Evolutionary conservation across 2,797 vertebrate species (phyloP).

Genomic region (Lacerta viridis): DNA sequence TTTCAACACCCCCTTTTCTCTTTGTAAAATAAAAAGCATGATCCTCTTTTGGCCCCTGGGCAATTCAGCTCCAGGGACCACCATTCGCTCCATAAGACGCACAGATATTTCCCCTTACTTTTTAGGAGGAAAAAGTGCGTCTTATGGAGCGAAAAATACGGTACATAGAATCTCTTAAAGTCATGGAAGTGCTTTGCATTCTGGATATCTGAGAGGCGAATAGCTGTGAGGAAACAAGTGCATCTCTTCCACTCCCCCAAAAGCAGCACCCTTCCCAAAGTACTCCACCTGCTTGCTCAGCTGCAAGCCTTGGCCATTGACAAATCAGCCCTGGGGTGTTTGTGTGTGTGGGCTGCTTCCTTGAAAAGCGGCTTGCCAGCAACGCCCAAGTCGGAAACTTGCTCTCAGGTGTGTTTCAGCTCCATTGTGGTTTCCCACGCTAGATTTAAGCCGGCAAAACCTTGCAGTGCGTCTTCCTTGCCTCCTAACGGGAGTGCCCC

Average conservation of each 20-base stretch:
- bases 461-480: background rate
- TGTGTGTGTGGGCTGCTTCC: background rate
- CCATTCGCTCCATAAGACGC: too few species aligned
- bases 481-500: background rate
- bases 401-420: conserved; percentile 30
- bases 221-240: background rate
- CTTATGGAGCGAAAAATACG: too few species aligned
- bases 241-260: background rate
- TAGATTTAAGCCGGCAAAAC: background rate
- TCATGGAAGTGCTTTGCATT: background rate
- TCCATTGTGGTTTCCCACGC: conserved; percentile 27
- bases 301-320: background rate
- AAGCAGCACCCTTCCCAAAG: conserved; percentile 27
- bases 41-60: too few species aligned
- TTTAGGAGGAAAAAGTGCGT: too few species aligned
- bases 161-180: background rate
- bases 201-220: too few species aligned
- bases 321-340: background rate
- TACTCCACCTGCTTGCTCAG: conserved; percentile 5
- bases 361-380: conserved; percentile 59
- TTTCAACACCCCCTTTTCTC: too few species aligned
- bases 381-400: conserved; percentile 41
- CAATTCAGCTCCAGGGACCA: too few species aligned
- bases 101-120: too few species aligned
- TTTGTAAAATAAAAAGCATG: too few species aligned